Evolutionary conservation across 2,113 vertebrate genomes (phyloP), one percentile per base, ranked within the genome.

Genomic region (Gobio gobio): DNA sequence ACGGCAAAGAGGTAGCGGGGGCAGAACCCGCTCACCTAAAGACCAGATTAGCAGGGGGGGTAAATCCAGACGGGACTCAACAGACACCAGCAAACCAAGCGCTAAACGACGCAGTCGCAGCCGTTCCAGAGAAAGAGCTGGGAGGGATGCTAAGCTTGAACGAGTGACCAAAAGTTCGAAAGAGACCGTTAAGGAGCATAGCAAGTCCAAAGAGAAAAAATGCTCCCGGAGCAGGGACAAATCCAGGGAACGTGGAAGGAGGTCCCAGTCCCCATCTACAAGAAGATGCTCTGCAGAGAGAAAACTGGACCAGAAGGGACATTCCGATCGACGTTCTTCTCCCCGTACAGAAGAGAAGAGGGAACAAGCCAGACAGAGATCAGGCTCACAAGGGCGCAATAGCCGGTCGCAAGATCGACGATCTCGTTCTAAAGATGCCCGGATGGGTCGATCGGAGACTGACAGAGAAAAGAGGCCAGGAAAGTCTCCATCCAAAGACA

Each of bases 401-500:
- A 93, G 93, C 81, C 95, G 93, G 85, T 96, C 83, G 0, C 63
- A 47, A 58, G 73, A 83, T 33, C 29, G 29, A 10, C 64, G 66
- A 49, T 88, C 85, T 20, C 82, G 54, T 22, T 89, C 89, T 74
- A 88, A 83, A 79, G 87, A 89, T 26, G 75, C 6, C 3, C 96
- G 96, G 88, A 91, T 95, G 6, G 93, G 95, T 80, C 94, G 96
- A 49, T 93, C 94, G 16, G 97, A 98, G 7, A 88, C 86, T 2
- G 98, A 97, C 13, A 95, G 94, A 87, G 85, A 98, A 84, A 98
- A 97, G 87, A 97, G 97, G 86, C 95, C 96, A 1, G 88, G 95
- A 83, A 99, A 99, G 91, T 99, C 98, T 64, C 98, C 97, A 14
- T 98, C 97, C 87, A 99, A 99, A 93, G 98, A 99, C 87, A 95